Evolutionary conservation across 1,140 invertebrate genomes (phyloP), one percentile per base, ranked within the genome.

Genomic region (Dreissena rostriformis): DNA sequence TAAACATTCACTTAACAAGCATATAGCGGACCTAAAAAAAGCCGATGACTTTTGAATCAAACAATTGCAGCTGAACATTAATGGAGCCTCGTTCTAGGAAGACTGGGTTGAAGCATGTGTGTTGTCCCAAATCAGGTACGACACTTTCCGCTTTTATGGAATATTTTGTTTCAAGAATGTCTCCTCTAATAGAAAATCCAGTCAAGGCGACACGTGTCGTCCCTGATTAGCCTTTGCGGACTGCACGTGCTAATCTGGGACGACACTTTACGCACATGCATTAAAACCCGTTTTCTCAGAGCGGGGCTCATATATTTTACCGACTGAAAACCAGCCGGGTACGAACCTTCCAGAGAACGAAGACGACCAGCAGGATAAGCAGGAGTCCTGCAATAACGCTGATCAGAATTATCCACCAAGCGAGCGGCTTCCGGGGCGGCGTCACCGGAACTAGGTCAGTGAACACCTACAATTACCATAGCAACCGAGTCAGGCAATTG

Each of bases 271-370:
- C 53, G 53, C 19, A 61, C 17, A 61, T 61, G 57, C 22, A 61
- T n/a, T n/a, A 6, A 61, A 19, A 2, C 22, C 57, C 57, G 17
- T 61, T n/a, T n/a, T n/a, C 17, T 12, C 17, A 61, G 17, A n/a
- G 17, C 17, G 17, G 17, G 22, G 17, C 57, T 12, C 57, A 6
- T 6, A 61, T 24, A 24, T 61, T n/a, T 5, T n/a, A 61, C 57
- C 57, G 22, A 24, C 57, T 61, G 22, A 6, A 11, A 61, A 2
- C 17, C 57, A 24, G 17, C 19, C 19, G 49, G 29, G n/a, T 22
- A 24, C 17, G 24, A 71, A 82, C 79, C 79, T 82, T 82, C 79
- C 79, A 82, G 0, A 82, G 70, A 15, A 82, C 65, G 24, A 82
- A 11, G 14, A 74, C 29, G 6, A 74, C 24, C 0, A 82, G 19